A percentile compares a stretch with the other conserved stretches of the same genome.
These are phyloP conservation scores for Apis cerana DNA, from an alignment of 1,140 invertebrate genomes.

Conservation along the genomic window DNA sequence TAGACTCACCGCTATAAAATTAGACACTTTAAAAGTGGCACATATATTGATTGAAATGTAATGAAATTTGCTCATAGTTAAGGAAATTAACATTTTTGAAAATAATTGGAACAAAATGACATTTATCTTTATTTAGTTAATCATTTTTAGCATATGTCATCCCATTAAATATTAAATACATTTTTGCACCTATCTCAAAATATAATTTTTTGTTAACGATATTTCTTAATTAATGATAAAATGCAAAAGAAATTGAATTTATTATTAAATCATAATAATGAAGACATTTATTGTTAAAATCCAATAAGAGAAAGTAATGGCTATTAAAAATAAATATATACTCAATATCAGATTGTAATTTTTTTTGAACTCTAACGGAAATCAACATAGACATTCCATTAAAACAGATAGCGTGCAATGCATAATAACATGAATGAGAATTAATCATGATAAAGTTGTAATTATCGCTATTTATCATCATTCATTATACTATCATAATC, in stretches of 20 bases:
- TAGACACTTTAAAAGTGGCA: slow-evolving; percentile 56
- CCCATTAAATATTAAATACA: slow-evolving; percentile 32
- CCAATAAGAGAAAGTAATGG: slow-evolving; percentile 22
- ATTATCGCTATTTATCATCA: slow-evolving; percentile 59
- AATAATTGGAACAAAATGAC: slow-evolving; percentile 27
- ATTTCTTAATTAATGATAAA: neutral
- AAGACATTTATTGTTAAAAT: too few relatives aligned
- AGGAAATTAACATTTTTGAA: slow-evolving; percentile 52
- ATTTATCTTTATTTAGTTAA: slow-evolving; percentile 24
- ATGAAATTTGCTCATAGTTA: slow-evolving; percentile 62
- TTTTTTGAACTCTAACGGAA: slow-evolving; percentile 37
- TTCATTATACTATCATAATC: slow-evolving; percentile 53
- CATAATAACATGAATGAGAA: slow-evolving; percentile 46
- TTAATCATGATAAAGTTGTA: slow-evolving; percentile 53
- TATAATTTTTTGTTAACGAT: slow-evolving; percentile 18
- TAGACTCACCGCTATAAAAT: slow-evolving; percentile 68
- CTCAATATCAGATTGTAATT: slow-evolving; percentile 49
- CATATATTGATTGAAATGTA: slow-evolving; percentile 50
- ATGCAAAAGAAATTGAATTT: slow-evolving; percentile 26
- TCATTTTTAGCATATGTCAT: slow-evolving; percentile 31
- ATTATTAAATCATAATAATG: slow-evolving; percentile 20
- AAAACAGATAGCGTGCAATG: slow-evolving; percentile 47
- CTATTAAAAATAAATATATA: slow-evolving; percentile 30
- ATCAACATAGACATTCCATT: slow-evolving; percentile 53
- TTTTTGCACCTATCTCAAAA: neutral